phyloP scores from a whole-genome alignment of 2,797 vertebrate species.

The Psittacula derbiana region DNA sequence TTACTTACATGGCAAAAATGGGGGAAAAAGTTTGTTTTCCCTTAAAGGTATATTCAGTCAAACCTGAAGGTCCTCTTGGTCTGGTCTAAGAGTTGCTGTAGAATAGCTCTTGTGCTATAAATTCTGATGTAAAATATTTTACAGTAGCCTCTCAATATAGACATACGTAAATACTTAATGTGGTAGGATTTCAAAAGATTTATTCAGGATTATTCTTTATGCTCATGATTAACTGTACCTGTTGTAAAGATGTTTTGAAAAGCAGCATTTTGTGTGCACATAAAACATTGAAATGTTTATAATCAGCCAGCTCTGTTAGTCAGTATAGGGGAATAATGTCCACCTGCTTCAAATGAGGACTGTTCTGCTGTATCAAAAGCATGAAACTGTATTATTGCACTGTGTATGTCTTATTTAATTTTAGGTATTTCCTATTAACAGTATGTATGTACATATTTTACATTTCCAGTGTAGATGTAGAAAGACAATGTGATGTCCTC shows the following conservation, averaged over 20 bases:
- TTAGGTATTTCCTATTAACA: not conserved
- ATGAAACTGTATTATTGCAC: not conserved
- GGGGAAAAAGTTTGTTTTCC: not conserved
- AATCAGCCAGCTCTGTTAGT: not conserved
- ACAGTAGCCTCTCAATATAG: not conserved
- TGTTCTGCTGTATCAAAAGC: not conserved
- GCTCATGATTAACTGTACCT: not conserved
- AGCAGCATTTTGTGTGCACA: not conserved
- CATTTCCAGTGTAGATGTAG: not conserved
- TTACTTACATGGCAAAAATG: not conserved
- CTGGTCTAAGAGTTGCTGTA: not conserved
- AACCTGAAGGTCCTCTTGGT: not conserved
- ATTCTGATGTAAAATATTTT: not conserved
- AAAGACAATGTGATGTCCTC: not conserved
- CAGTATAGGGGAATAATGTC: not conserved
- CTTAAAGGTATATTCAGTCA: not conserved
- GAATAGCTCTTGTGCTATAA: not conserved
- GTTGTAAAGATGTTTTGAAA: not conserved
- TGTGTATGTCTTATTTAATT: not conserved
- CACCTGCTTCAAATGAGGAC: not conserved
- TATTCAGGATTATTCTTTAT: not conserved
- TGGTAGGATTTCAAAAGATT: not conserved
- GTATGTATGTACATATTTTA: not conserved
- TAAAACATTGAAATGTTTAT: not conserved
- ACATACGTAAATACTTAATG: not conserved